phyloP scores from a whole-genome alignment of 2,113 vertebrate genomes.

The Caracal caracal region DNA sequence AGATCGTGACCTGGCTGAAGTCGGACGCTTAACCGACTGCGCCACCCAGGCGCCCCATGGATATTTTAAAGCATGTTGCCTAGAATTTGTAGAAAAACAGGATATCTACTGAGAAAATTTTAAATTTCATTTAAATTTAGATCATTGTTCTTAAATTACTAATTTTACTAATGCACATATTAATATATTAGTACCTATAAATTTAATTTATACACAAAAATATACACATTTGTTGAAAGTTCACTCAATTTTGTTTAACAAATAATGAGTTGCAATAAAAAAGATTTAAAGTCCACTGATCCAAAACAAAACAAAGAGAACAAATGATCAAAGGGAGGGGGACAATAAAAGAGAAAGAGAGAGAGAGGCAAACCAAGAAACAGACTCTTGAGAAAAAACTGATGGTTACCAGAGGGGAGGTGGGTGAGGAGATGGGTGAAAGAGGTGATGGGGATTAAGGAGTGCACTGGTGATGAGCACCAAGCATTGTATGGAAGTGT shows the following conservation, averaged over 20 bases:
- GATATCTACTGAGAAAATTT: not conserved
- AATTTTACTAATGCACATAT: not conserved
- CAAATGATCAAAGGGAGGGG: not conserved
- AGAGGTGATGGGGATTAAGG: not conserved
- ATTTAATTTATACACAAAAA: slow-evolving; percentile 15
- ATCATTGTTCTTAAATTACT: not conserved
- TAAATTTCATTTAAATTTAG: not conserved
- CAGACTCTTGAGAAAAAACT: not conserved
- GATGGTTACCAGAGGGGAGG: not conserved
- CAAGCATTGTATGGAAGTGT: not conserved
- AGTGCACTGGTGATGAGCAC: not conserved
- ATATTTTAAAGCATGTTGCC: not conserved
- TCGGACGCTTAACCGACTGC: too few species aligned
- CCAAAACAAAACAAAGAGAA: not conserved
- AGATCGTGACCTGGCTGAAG: too few species aligned
- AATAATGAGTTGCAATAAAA: not conserved
- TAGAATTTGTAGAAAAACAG: not conserved
- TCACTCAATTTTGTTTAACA: not conserved
- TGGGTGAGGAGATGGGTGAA: too few species aligned
- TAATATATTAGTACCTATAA: not conserved
- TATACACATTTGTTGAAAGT: not conserved
- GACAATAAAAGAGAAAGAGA: not conserved
- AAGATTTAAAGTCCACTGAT: not conserved
- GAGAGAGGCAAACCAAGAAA: not conserved
- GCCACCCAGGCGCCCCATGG: too few species aligned